Evolutionary conservation across 2,113 vertebrate genomes (phyloP), one percentile per base, ranked within the genome.

Genomic region (Daubentonia madagascariensis): DNA sequence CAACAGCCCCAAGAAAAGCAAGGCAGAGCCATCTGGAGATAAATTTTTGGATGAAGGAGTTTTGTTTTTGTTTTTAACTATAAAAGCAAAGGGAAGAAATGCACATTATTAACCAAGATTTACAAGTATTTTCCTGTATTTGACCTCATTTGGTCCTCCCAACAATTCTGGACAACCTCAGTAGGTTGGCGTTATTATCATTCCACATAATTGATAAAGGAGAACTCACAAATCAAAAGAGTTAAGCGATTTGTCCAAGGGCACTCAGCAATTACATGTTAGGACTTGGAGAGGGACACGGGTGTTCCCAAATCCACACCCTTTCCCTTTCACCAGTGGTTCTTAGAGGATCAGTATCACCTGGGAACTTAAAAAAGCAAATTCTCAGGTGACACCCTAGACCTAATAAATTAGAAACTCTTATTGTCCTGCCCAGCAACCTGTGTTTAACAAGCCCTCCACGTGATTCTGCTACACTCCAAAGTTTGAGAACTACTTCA

Each of bases 1-100:
- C 1, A 25, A 52, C 16, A 84, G 35, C 80, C 10, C 32, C 0
- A 11, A 79, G 48, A 67, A 94, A 96, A 92, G 43, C 40, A 89
- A 95, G n/a, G n/a, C 32, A 80, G 40, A 84, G 45, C 22, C 84
- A 73, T 75, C 50, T 92, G 61, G 76, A 85, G 37, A 70, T 68
- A 94, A 85, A 88, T 57, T 70, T 85, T 17, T 85, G 17, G 76
- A 65, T 67, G 43, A 45, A 90, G 6, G 40, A 85, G 28, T 76
- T 65, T 85, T 96, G 25, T 79, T 87, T 92, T 63, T 30, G 54
- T 43, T 93, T 97, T 91, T 59, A 78, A 57, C 14, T 91, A 20
- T 45, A 87, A 95, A 94, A 91, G 52, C 65, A 75, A 94, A 83
- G 52, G 37, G 50, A 83, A 91, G 61, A 86, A 90, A 73, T 63